phyloP scores from a whole-genome alignment of 2,797 vertebrate genomes.

The Sebastes dallii region DNA sequence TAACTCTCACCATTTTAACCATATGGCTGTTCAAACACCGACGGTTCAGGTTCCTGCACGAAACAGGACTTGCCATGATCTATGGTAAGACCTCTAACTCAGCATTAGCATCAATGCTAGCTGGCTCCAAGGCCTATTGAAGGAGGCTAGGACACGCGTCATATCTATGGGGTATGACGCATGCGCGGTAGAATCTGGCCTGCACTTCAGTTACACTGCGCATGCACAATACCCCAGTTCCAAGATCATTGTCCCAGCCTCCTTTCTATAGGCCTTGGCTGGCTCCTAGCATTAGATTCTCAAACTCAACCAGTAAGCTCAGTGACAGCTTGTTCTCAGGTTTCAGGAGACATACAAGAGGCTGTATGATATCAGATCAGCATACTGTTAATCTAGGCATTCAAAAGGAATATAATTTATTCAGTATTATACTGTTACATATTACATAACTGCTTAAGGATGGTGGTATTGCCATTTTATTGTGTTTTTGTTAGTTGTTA shows the following conservation, averaged over 20 bases:
- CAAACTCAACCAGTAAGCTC: constrained; percentile 2
- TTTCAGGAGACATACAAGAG: not conserved
- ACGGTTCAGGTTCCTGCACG: constrained; percentile 88
- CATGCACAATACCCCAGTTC: rapidly evolving
- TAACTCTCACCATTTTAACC: constrained; percentile 92
- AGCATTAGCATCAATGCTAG: constrained; percentile 28
- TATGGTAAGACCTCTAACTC: constrained; percentile 82
- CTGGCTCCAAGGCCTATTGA: not conserved
- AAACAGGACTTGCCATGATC: constrained; percentile 93
- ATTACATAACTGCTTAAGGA: not conserved
- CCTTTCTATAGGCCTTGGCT: no score
- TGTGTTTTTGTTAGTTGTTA: not conserved
- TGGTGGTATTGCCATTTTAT: not conserved
- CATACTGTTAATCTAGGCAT: not conserved
- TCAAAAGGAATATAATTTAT: not conserved
- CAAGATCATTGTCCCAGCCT: rapidly evolving
- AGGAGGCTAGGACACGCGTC: no score
- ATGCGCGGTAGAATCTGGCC: no score
- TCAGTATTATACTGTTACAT: not conserved
- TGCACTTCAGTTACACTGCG: no score
- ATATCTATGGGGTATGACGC: rapidly evolving
- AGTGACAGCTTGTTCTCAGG: not conserved
- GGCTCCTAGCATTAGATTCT: not conserved
- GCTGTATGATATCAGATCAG: not conserved
- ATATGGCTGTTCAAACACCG: constrained; percentile 95